Evolutionary conservation across 2,888 invertebrate genomes (phyloP), one percentile per base, ranked within the genome.

Genomic region (Acleris sparsana): DNA sequence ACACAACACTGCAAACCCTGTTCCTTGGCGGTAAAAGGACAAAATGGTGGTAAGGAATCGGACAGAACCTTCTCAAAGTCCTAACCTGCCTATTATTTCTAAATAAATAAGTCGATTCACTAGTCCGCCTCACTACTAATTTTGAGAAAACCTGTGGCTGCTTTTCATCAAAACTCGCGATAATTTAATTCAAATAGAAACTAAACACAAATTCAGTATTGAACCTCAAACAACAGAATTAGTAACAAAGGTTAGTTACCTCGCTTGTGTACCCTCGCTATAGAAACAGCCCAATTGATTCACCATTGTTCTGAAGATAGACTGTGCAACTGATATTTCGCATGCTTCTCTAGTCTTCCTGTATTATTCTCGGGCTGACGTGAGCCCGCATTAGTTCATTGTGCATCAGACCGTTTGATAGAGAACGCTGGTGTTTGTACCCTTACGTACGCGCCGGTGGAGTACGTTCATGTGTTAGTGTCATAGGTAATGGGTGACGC

Each of bases 251-350:
- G 44, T 22, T 48, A 29, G 17, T 16, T 17, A 39, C 13, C 39
- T 13, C 17, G 13, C 29, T 46, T 44, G 18, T 61, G 61, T 53
- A 39, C 39, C 13, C 39, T 13, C 13, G 20, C 57, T 25, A 46
- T 29, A 57, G 46, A 44, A 18, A 29, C 20, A 39, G 13, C 25
- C 44, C 53, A 25, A 59, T 64, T 49, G 59, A 64, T 49, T 17
- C 18, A 39, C 49, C 48, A 64, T 59, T 64, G 59, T 53, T 53
- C 49, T 43, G 5, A 33, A 53, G 63, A 63, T 63, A 55, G n/a
- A 18, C 39, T 13, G 57, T 53, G 64, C 64, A 53, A 64, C 64
- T 53, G 59, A 64, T 64, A 53, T 48, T 46, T 33, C 33, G 48
- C 33, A 18, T 17, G 22, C n/a, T 17, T 52, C 46, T 48, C 39